Base-by-base conservation (phyloP, 30 jellyfish, hydroid and myxozoan species). In the Turritopsis rubra region DNA sequence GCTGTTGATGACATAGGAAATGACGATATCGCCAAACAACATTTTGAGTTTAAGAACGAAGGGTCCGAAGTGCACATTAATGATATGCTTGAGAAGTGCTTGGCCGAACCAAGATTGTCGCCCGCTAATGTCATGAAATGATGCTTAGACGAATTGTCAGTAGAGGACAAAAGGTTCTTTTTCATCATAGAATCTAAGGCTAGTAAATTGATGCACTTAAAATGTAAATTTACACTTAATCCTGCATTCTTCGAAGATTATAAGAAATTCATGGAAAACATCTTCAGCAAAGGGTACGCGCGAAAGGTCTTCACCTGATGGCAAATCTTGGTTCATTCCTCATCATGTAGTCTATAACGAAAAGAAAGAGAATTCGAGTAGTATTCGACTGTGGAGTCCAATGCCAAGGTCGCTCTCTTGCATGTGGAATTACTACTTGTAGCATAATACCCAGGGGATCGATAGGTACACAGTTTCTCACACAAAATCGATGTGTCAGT, bases 291-390 rank as follows among this genome's bases (percentile, higher is more conserved):
- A 20, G 88, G 86, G 17, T 28, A 66, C 29, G 88, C 85, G 19
- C 20, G 25, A 23, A 21, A 18, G 22, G 23, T 0, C 72, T 21
- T 21, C 85, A 23, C 20, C 21, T 25, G 75, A 25, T 17, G 86
- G 86, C 24, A 84, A 86, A 78, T 71, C 71, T n/a, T 87, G 86
- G 94, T 89, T 84, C 87, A 24, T 89, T 22, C 95, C 96, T 20
- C 81, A 71, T 31, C 78, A 1, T 75, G 96, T 54, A 27, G 96
- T 89, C 66, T 89, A 71, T 72, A 87, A 89, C 52, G 93, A 90
- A 53, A 89, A 28, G 87, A 89, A 89, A 74, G 89, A 60, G 21
- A 22, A 81, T 81, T 1, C 22, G 90, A 29, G 90, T 83, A 3
- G 90, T 83, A 27, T 74, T 83, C 70, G 91, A 84, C 72, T 84